phyloP scores from a whole-genome alignment of 2,888 invertebrate species.

The Drosophila prostipennis region DNA sequence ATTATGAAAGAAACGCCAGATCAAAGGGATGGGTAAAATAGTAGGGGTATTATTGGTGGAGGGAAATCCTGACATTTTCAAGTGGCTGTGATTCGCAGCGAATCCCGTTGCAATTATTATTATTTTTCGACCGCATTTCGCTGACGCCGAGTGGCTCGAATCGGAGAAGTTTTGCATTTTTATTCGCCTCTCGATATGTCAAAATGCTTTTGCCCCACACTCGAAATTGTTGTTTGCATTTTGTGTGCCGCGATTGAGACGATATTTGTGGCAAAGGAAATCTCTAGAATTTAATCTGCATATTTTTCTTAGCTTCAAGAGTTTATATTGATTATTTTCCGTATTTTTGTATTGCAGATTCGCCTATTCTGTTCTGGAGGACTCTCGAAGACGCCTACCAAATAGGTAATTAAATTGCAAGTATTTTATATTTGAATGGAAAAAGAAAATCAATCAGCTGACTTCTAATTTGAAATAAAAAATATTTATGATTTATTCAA shows the following conservation, averaged over 20 bases:
- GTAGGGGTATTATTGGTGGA: not conserved
- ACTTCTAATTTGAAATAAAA: too few species aligned
- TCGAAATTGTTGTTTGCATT: slow-evolving; percentile 7
- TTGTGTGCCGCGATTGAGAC: slow-evolving; percentile 18
- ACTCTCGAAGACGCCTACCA: slow-evolving; percentile 10
- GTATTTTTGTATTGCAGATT: slow-evolving; percentile 34
- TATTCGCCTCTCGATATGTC: slow-evolving; percentile 39
- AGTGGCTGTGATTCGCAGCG: slow-evolving; percentile 27
- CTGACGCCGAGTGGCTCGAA: slow-evolving; percentile 24
- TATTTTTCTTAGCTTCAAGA: slow-evolving; percentile 1
- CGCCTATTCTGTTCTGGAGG: not conserved
- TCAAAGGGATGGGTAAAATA: slow-evolving; percentile 20
- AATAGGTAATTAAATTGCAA: slow-evolving; percentile 23
- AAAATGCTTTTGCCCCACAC: slow-evolving; percentile 20
- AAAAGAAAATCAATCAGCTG: too few species aligned
- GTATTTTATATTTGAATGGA: not conserved
- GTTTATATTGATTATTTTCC: slow-evolving; percentile 9
- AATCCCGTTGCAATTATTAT: slow-evolving; percentile 31
- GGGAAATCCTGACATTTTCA: slow-evolving; percentile 42
- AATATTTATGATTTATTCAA: too few species aligned
- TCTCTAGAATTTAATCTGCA: slow-evolving; percentile 18
- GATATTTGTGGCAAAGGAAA: slow-evolving; percentile 17
- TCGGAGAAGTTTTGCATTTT: slow-evolving; percentile 31
- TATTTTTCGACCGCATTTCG: slow-evolving; percentile 36
- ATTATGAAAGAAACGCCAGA: slow-evolving; percentile 43